Evolutionary conservation across 2,888 invertebrate genomes (phyloP), one percentile per base, ranked within the genome.

Genomic region (Eueremaeus valkanovi): DNA sequence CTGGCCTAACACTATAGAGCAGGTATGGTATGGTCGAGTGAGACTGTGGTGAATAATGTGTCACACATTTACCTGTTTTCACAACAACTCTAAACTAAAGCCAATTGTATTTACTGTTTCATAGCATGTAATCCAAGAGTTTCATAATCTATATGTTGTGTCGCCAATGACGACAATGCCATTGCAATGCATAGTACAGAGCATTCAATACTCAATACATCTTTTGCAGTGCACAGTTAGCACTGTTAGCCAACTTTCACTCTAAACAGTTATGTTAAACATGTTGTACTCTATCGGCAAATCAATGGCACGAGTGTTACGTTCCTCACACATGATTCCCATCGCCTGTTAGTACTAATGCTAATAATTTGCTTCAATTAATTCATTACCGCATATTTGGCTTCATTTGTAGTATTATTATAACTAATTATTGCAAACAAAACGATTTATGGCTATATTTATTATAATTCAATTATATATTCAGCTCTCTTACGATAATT

Each of bases 51-150:
- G n/a, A 58, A 58, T 68, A 55, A 55, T 27, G 27, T 24, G 13
- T 68, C 21, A 21, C 68, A 68, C 68, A 68, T 68, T 21, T 68
- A 68, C 68, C 68, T 68, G 68, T 68, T 68, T 68, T 68, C 40
- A 68, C 68, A 68, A 63, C 36, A 68, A 21, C 40, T 3, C 24
- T 13, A 24, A 58, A 58, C 40, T 68, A 36, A 40, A 40, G 21
- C 24, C 18, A 40, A 68, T 40, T 40, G 40, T 68, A 68, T 68
- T 68, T 68, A 68, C 40, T 68, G 68, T 40, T 68, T 68, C 40
- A 68, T 40, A 40, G 68, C 36, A 36, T 68, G 68, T 68, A 68
- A 68, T 36, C 68, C 24, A 40, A 68, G 40, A 68, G 68, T 68
- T 68, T 68, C 68, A 68, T 40, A 68, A 68, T 63, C 63, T 63